phyloP scores from a whole-genome alignment of 2,888 invertebrate genomes.

The Caenorhabditis japonica region DNA sequence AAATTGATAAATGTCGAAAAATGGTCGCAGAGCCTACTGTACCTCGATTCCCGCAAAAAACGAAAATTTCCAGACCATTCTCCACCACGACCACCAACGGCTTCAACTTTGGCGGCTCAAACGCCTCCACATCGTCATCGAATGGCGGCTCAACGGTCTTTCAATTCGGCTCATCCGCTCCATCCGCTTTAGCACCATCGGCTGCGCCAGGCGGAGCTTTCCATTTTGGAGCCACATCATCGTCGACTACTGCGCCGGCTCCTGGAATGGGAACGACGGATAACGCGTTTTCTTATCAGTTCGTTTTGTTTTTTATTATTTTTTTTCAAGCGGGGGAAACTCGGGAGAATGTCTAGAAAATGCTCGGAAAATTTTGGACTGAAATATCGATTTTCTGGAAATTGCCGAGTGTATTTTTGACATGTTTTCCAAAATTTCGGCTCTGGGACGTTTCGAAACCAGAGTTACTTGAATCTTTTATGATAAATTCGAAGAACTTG shows the following conservation, averaged over 20 bases:
- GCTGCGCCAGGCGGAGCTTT: constrained; percentile 16
- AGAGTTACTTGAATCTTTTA: too few relatives aligned
- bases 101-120: constrained; percentile 25
- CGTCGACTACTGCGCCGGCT: constrained; percentile 15
- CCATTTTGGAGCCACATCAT: constrained; percentile 6
- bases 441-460: too few relatives aligned
- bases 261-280: constrained; percentile 49
- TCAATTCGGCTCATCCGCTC: constrained; percentile 17
- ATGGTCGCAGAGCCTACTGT: too few relatives aligned
- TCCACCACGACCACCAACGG: constrained; percentile 6
- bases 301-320: constrained; percentile 10
- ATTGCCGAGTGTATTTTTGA: too few relatives aligned
- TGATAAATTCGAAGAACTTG: too few relatives aligned
- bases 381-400: too few relatives aligned
- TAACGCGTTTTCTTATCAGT: constrained; percentile 53
- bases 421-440: too few relatives aligned
- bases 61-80: constrained; percentile 50
- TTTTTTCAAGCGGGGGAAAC: too few relatives aligned
- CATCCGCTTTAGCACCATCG: constrained; percentile 1
- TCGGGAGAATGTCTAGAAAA: too few relatives aligned
- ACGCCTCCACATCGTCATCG: neutral
- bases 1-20: too few relatives aligned
- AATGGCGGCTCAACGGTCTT: neutral
- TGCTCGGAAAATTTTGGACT: too few relatives aligned
- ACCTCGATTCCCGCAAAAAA: too few relatives aligned